Base-by-base conservation (phyloP, 1,140 invertebrate species). In the Agraylea sexmaculata region DNA sequence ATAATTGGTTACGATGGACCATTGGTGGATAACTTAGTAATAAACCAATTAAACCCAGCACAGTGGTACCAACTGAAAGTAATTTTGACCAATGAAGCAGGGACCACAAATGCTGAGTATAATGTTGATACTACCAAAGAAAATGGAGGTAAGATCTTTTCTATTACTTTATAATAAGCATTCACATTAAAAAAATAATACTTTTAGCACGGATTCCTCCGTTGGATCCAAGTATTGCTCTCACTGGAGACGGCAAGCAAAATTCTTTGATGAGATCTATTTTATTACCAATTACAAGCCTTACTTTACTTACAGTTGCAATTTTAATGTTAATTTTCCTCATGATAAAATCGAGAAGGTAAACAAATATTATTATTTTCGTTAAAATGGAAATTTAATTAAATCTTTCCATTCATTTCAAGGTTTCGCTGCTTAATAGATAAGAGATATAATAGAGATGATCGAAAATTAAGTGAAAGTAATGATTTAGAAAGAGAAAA, bases 11-110 rank as follows among this genome's bases (percentile, higher is more conserved):
- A 68, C 1, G 69, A 62, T 20, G 60, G 61, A 28, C 66, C 67
- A 4, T 67, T 65, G 2, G 48, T 52, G 18, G 68, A 83, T 40
- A 77, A 76, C 40, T 58, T 80, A 46, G 64, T 80, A n/a, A 62
- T 82, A 16, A 69, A 77, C 1, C 75, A 80, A 35, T 59, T 87
- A 38, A 64, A 69, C 18, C 77, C 82, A 2, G 80, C 74, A 4
- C 77, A 78, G 2, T 80, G 78, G 72, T 87, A 86, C 54, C 73
- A 73, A 48, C 55, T 87, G 43, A 64, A 72, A 31, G 62, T 87
- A 11, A 76, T 74, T 18, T 82, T 80, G 1, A 71, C 78, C 55
- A 86, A 80, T 53, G 82, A 85, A 46, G 81, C 83, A 5, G 84
- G 83, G 1, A 59, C 63, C 18, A 73, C 75, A 42, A 41, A 53